Conservation (phyloP, 2,113 vertebrate genomes). For the Notarius quadriscutis region DNA sequence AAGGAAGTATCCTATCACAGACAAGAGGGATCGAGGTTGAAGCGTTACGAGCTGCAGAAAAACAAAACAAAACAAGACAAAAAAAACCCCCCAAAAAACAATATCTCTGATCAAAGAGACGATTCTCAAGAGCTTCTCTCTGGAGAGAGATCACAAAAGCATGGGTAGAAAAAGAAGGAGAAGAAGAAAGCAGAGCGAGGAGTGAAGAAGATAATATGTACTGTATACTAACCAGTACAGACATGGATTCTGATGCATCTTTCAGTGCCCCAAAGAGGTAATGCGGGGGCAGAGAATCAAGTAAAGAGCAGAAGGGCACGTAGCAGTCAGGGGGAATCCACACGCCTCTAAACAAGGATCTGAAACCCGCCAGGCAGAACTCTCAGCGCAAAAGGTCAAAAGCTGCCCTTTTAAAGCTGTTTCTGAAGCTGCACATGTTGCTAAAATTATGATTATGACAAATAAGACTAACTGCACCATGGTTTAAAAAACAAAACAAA, state of each 20-base stretch:
- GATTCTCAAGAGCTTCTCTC: background rate
- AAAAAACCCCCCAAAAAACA: background rate
- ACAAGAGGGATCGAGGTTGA: background rate
- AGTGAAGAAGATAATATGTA: background rate
- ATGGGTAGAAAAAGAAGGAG: background rate
- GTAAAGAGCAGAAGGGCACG: conserved; percentile 32
- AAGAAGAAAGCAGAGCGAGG: background rate
- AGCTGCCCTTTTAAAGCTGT: conserved; percentile 32
- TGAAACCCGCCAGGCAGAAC: conserved; percentile 51
- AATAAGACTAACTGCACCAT: conserved; percentile 26
- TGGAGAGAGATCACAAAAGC: conserved; percentile 1
- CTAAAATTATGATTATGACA: conserved; percentile 34
- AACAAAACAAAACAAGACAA: background rate
- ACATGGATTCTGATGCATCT: conserved; percentile 10
- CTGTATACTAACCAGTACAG: background rate
- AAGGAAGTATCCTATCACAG: conserved; percentile 7
- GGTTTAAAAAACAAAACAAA: conserved; percentile 18
- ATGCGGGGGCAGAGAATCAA: conserved; percentile 23
- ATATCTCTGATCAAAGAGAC: conserved; percentile 23
- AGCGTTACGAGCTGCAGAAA: background rate
- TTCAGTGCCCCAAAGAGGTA: conserved; percentile 17
- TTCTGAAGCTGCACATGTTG: conserved; percentile 30
- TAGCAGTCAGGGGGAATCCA: conserved; percentile 43
- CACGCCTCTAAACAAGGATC: conserved; percentile 55
- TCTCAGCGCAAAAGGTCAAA: conserved; percentile 49